Conservation (phyloP, 2,888 invertebrate species). For the Anoncus sp. region DNA sequence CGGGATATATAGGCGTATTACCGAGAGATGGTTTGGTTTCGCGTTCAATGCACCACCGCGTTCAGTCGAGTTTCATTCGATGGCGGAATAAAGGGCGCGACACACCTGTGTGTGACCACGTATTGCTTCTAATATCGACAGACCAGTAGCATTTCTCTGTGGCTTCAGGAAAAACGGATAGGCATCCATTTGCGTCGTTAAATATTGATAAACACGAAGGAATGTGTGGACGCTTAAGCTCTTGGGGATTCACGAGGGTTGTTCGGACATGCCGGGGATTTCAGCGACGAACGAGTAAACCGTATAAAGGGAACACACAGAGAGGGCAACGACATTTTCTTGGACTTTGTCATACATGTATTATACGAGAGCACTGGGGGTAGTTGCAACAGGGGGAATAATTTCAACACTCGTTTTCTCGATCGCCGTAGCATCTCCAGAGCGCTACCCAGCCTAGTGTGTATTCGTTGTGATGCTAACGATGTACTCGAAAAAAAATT, state of each 20-base stretch:
- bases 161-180: slow-evolving; percentile 15
- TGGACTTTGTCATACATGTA: slow-evolving; percentile 1
- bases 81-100: background rate
- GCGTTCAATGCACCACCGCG: background rate
- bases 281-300: background rate
- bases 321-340: slow-evolving; percentile 17
- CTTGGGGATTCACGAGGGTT: slow-evolving; percentile 21
- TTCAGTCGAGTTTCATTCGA: slow-evolving; percentile 10
- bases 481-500: too few relatives aligned
- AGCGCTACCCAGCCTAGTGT: too few relatives aligned
- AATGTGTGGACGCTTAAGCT: slow-evolving; percentile 10
- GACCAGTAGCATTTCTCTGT: slow-evolving; percentile 32
- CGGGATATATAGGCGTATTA: slow-evolving; percentile 10
- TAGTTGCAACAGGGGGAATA: too few relatives aligned
- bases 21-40: slow-evolving; percentile 12
- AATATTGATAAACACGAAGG: slow-evolving; percentile 46
- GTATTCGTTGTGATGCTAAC: too few relatives aligned
- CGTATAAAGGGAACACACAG: background rate
- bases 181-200: slow-evolving; percentile 32
- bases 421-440: too few relatives aligned
- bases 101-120: background rate
- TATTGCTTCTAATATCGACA: slow-evolving; percentile 1
- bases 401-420: too few relatives aligned
- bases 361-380: background rate
- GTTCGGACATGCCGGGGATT: slow-evolving; percentile 2